phyloP scores from a whole-genome alignment of 2,113 vertebrate species.

The Elephas maximus region DNA sequence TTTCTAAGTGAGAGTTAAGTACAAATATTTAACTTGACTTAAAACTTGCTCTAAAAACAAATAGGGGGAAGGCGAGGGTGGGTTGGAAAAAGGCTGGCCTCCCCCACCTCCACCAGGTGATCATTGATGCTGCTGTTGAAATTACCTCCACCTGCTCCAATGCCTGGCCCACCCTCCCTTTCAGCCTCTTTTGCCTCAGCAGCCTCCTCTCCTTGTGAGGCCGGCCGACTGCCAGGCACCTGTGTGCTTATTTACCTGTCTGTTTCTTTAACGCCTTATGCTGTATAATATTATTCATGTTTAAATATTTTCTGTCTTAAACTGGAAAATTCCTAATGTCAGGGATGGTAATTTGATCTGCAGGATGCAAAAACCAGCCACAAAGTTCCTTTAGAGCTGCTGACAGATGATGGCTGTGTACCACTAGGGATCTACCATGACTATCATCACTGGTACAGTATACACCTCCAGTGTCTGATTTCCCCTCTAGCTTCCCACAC shows the following conservation, averaged over 20 bases:
- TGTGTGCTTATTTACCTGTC: neutral
- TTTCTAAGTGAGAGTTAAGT: constrained; percentile 52
- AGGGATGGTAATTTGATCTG: neutral
- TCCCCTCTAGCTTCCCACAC: neutral
- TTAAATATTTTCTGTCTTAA: constrained; percentile 20
- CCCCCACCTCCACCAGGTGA: neutral
- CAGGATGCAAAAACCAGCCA: neutral
- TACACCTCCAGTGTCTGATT: neutral
- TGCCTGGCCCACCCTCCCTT: neutral
- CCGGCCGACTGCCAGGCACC: neutral
- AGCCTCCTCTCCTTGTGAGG: neutral
- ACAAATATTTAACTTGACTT: neutral
- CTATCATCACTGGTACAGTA: neutral
- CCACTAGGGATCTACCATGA: neutral
- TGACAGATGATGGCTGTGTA: neutral
- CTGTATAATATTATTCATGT: neutral
- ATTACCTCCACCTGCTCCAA: neutral
- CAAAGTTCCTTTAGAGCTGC: neutral
- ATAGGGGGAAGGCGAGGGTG: neutral
- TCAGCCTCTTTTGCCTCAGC: neutral
- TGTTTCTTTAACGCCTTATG: neutral
- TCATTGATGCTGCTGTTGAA: neutral
- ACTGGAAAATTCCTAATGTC: neutral
- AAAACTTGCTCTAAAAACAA: neutral
- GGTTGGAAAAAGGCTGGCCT: neutral